Conservation (phyloP, 37 sponge, comb jelly and placozoan genomes). For the Mnemiopsis leidyi region DNA sequence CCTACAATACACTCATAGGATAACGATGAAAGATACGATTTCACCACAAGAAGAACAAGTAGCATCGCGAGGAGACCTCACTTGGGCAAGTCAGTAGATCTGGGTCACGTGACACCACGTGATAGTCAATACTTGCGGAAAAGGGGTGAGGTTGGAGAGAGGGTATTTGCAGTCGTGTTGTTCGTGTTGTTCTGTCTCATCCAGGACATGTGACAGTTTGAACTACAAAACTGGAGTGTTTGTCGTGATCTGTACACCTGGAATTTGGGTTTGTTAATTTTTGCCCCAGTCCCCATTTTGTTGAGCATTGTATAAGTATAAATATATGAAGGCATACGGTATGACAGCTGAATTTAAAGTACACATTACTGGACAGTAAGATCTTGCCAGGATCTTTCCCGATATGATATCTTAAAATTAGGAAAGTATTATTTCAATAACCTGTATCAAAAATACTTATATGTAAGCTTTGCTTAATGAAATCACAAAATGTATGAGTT, state of each 20-base stretch:
- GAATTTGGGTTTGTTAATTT: too few relatives aligned
- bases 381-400: too few relatives aligned
- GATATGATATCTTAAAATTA: too few relatives aligned
- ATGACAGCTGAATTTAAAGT: too few relatives aligned
- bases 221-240: background rate
- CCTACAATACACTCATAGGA: background rate
- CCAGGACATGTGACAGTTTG: constrained; percentile 42
- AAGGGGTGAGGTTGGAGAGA: background rate
- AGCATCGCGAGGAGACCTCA: background rate
- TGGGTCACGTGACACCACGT: background rate
- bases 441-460: too few relatives aligned
- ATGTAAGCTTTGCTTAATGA: too few relatives aligned
- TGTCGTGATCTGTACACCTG: constrained; percentile 28
- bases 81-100: background rate
- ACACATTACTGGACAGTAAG: too few relatives aligned
- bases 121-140: background rate
- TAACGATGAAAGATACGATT: background rate
- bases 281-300: too few relatives aligned
- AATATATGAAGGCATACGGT: too few relatives aligned
- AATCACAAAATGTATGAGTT: too few relatives aligned
- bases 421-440: too few relatives aligned
- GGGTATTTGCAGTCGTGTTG: background rate
- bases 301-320: too few relatives aligned
- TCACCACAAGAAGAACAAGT: background rate
- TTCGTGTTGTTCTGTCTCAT: constrained; percentile 9